These are phyloP conservation scores for Setipinna tenuifilis DNA, from an alignment of 2,797 vertebrate genomes.

Conservation along the genomic window DNA sequence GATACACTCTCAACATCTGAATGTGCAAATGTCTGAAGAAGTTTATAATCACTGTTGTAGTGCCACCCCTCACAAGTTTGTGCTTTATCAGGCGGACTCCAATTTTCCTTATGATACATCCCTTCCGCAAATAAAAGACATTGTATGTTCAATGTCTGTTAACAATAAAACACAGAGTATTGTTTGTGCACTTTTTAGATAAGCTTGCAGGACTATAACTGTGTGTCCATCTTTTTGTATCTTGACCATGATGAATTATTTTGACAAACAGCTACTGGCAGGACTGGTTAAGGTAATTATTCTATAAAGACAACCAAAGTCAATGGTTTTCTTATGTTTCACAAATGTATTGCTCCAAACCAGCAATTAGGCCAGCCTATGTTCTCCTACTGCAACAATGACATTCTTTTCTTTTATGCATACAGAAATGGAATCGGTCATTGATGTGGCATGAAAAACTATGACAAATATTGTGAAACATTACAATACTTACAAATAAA, in stretches of 20 bases:
- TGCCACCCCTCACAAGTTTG: too few species aligned
- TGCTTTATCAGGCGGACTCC: too few species aligned
- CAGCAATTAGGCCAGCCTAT: background rate
- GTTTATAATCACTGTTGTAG: too few species aligned
- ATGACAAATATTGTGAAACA: background rate
- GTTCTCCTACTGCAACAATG: background rate
- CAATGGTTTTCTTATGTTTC: background rate
- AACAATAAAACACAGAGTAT: background rate
- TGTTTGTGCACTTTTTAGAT: background rate
- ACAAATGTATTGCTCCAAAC: background rate
- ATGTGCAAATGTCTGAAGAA: too few species aligned
- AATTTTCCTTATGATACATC: too few species aligned
- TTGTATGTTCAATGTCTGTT: background rate
- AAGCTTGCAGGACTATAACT: background rate
- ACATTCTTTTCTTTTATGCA: constrained; percentile 2
- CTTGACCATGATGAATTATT: background rate
- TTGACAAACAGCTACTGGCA: background rate
- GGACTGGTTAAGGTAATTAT: too few species aligned
- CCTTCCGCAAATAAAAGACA: background rate
- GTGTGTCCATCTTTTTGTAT: background rate
- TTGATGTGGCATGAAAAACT: background rate
- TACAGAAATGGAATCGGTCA: background rate
- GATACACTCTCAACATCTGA: too few species aligned
- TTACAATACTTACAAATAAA: constrained; percentile 10
- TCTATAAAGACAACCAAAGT: background rate